Percentiles rank a stretch among this genome's conserved stretches.
Conservation (phyloP, 2,113 vertebrate genomes). For the Sarotherodon lohbergeri region DNA sequence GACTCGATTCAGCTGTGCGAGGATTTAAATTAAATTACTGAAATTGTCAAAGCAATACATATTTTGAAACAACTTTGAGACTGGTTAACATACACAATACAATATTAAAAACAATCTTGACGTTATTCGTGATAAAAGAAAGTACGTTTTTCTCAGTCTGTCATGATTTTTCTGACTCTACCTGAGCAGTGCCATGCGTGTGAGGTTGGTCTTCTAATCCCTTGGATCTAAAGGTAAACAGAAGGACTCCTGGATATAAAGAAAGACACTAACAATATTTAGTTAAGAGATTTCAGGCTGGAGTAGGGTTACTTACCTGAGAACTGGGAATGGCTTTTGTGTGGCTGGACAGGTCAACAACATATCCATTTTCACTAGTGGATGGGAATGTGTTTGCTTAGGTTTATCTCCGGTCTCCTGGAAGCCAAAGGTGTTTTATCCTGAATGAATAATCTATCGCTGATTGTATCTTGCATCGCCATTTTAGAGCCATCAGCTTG, state of each 20-base stretch:
- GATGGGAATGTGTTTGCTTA: conserved; percentile 66
- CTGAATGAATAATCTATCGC: conserved; percentile 22
- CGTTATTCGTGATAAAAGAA: rapidly evolving
- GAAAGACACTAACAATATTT: conserved; percentile 81
- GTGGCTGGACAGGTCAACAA: conserved; percentile 61
- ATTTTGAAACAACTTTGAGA: not conserved
- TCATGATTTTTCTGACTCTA: not conserved
- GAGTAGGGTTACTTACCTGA: conserved; percentile 79
- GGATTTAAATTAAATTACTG: not conserved
- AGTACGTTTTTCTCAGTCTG: rapidly evolving
- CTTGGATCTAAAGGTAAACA: conserved; percentile 70
- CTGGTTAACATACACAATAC: not conserved
- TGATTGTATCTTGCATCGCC: conserved; percentile 8
- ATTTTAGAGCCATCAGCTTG: not conserved
- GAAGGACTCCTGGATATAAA: conserved; percentile 71
- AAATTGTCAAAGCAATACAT: not conserved
- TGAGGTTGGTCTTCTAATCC: conserved; percentile 64
- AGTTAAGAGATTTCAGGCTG: conserved; percentile 75
- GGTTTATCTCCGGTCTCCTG: conserved; percentile 53
- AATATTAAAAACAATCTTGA: not conserved
- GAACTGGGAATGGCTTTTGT: conserved; percentile 63
- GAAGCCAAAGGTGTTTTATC: conserved; percentile 24
- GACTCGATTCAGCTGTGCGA: not conserved
- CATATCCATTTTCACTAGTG: conserved; percentile 72
- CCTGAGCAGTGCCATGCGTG: not conserved